These are phyloP conservation scores for Hafferia zeledoni DNA, from an alignment of 2,797 vertebrate species.

Conservation along the genomic window DNA sequence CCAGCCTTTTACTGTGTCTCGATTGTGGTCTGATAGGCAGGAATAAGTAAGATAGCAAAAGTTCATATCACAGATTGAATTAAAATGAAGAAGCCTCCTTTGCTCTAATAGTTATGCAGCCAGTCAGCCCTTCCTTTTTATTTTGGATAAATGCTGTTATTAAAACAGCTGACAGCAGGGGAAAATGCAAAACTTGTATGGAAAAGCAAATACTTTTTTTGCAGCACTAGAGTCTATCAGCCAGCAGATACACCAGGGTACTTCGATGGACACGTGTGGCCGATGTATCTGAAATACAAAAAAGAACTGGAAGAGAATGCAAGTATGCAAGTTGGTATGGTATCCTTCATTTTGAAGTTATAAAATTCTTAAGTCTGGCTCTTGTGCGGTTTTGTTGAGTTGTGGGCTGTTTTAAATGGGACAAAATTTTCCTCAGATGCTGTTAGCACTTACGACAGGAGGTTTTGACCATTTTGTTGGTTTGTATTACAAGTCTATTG, in stretches of 20 bases:
- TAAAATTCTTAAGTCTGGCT: neutral
- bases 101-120: neutral
- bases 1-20: neutral
- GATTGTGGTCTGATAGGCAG: neutral
- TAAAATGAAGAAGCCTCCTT: neutral
- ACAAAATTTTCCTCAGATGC: neutral
- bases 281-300: constrained; percentile 91
- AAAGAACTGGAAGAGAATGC: constrained; percentile 79
- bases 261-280: constrained; percentile 93
- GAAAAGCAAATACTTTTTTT: constrained; percentile 20
- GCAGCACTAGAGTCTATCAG: constrained; percentile 85
- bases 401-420: neutral
- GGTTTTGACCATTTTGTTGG: neutral
- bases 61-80: neutral
- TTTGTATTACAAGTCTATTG: neutral
- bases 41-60: neutral
- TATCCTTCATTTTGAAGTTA: constrained; percentile 17
- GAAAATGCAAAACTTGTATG: neutral
- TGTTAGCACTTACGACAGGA: neutral
- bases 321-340: constrained; percentile 79
- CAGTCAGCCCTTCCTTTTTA: neutral
- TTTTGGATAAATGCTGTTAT: neutral
- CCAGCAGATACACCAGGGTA: constrained; percentile 90
- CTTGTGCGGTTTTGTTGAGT: neutral
- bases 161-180: neutral